Evolutionary conservation across 2,888 invertebrate species (phyloP), one percentile per base, ranked within the genome.

Genomic region (Eupelmus urozonus): DNA sequence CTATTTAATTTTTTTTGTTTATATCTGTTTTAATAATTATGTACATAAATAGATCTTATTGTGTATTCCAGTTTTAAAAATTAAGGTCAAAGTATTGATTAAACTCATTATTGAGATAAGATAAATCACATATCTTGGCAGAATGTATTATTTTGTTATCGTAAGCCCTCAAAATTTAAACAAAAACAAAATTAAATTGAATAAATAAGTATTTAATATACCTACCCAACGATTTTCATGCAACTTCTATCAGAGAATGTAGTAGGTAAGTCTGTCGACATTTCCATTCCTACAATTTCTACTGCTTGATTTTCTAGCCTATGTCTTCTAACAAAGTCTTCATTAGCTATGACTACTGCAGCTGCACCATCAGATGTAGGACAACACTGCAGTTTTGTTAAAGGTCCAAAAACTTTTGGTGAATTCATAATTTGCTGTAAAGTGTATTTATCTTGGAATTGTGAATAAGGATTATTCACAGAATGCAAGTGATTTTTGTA

Each of bases 291-390:
- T 71, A 98, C 90, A 82, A 99, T 98, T 91, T 99, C 98, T 0
- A 99, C 96, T 18, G 99, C 99, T 88, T 95, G 94, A 0, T 91
- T 90, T 88, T 97, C 94, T 16, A 99, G 92, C 5, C 95, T 94
- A 86, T 97, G 95, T 42, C 93, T 92, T 79, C 92, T 93, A 0
- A 99, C 97, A 89, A 98, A 99, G 16, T 94, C 94, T 90, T 99
- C 98, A 11, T 96, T 97, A 81, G 95, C 98, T 55, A 99, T 85
- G 79, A 99, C 93, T 0, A 95, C 98, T 27, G 98, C 98, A 27
- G 97, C 99, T 0, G 97, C 94, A n/a, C 99, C 99, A 90, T 99
- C 98, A 62, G 98, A 98, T 0, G 99, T 99, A 0, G 99, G 99
- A 87, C 98, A 98, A 90, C 99, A 99, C 88, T 98, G 98, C 13